phyloP scores from a whole-genome alignment of 2,113 vertebrate genomes.

The Solea senegalensis region DNA sequence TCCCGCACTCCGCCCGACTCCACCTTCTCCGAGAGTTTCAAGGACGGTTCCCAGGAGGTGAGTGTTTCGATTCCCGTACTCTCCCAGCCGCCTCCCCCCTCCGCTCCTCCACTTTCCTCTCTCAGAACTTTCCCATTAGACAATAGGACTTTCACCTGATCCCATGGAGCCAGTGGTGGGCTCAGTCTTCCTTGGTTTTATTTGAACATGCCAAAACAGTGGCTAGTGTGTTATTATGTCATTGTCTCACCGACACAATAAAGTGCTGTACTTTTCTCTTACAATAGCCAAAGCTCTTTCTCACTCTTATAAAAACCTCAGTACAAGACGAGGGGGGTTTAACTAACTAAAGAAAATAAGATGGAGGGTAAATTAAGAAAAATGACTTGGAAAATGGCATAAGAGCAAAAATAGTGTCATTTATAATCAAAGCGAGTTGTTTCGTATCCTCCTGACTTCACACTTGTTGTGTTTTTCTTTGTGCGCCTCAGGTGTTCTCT shows the following conservation, averaged over 20 bases:
- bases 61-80: slow-evolving; percentile 59
- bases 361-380: slow-evolving; percentile 3
- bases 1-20: slow-evolving; percentile 92
- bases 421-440: slow-evolving; percentile 2
- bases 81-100: slow-evolving; percentile 21
- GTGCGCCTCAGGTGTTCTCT: slow-evolving; percentile 88
- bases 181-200: slow-evolving; percentile 81
- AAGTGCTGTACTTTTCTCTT: slow-evolving; percentile 83
- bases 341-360: slow-evolving; percentile 19
- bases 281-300: slow-evolving; percentile 83
- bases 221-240: slow-evolving; percentile 84
- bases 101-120: slow-evolving; percentile 38
- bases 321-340: slow-evolving; percentile 17
- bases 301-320: slow-evolving; percentile 73
- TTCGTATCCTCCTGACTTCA: slow-evolving; percentile 5
- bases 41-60: slow-evolving; percentile 94
- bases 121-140: slow-evolving; percentile 72
- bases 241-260: slow-evolving; percentile 86
- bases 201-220: slow-evolving; percentile 84
- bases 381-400: neutral
- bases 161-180: slow-evolving; percentile 77
- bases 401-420: neutral
- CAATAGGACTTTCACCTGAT: slow-evolving; percentile 79
- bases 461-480: slow-evolving; percentile 62
- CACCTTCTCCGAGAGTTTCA: slow-evolving; percentile 94